These are phyloP conservation scores for Pedetes capensis DNA, from an alignment of 2,113 vertebrate genomes.

Conservation along the genomic window DNA sequence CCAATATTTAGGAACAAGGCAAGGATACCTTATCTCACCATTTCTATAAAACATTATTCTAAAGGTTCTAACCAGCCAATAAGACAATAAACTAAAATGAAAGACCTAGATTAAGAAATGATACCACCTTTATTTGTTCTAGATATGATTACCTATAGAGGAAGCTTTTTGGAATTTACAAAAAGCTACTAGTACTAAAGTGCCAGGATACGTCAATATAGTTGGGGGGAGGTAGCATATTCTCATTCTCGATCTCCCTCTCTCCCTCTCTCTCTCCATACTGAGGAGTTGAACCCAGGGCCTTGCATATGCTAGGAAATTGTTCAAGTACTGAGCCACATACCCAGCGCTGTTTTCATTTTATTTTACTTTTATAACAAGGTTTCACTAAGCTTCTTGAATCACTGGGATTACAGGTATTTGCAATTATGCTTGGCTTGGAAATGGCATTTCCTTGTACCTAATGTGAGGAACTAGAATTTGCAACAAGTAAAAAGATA, in stretches of 20 bases:
- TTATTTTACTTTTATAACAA: no score
- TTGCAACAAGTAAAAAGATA: not conserved
- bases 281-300: no score
- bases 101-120: not conserved
- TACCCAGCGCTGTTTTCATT: no score
- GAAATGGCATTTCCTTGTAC: not conserved
- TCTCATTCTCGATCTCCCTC: no score
- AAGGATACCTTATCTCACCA: not conserved
- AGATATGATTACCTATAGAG: not conserved
- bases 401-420: no score
- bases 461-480: not conserved
- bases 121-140: not conserved
- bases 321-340: no score
- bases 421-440: no score
- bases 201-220: not conserved
- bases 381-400: no score
- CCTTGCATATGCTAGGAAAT: no score
- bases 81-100: not conserved
- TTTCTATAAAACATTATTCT: not conserved
- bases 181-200: not conserved
- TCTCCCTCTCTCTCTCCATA: no score
- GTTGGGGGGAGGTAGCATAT: not conserved
- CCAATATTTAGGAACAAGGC: not conserved
- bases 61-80: not conserved
- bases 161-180: not conserved